Evolutionary conservation across 2,113 vertebrate species (phyloP).

Genomic region (Ptychochromis oligacanthus): DNA sequence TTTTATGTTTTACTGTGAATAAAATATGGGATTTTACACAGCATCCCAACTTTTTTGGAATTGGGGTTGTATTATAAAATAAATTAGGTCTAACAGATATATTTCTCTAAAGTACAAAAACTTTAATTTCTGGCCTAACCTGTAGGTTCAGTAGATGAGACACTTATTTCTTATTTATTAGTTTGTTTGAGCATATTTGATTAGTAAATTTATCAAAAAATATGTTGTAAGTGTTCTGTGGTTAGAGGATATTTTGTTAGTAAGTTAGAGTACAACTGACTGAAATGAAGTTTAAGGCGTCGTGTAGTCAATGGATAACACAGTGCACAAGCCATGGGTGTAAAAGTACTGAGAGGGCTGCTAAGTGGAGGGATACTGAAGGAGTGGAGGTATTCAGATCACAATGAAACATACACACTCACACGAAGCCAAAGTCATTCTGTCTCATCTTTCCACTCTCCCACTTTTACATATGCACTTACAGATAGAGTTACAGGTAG

Average conservation of each 20-base stretch:
- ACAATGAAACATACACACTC: slow-evolving; percentile 47
- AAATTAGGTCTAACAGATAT: background rate
- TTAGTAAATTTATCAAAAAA: slow-evolving; percentile 17
- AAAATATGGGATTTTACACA: no score
- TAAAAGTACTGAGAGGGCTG: slow-evolving; percentile 43
- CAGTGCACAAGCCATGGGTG: slow-evolving; percentile 42
- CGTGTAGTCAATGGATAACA: slow-evolving; percentile 45
- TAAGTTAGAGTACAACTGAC: slow-evolving; percentile 17
- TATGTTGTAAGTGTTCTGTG: slow-evolving; percentile 1
- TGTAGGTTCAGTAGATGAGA: background rate
- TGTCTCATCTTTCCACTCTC: slow-evolving; percentile 8
- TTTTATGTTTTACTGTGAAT: no score
- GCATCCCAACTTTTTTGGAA: no score
- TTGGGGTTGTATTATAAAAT: no score
- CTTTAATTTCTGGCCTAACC: background rate
- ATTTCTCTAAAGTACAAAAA: background rate
- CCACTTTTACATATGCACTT: slow-evolving; percentile 30
- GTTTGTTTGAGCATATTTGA: background rate
- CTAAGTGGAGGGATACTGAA: slow-evolving; percentile 37
- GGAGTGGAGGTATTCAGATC: slow-evolving; percentile 15
- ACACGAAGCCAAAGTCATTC: slow-evolving; percentile 29
- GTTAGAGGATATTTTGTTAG: slow-evolving; percentile 34
- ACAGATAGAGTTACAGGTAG: slow-evolving; percentile 43
- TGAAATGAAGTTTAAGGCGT: slow-evolving; percentile 34
- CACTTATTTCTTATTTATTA: background rate